Conservation (phyloP, 2,113 vertebrate species). For the Gambusia holbrooki region DNA sequence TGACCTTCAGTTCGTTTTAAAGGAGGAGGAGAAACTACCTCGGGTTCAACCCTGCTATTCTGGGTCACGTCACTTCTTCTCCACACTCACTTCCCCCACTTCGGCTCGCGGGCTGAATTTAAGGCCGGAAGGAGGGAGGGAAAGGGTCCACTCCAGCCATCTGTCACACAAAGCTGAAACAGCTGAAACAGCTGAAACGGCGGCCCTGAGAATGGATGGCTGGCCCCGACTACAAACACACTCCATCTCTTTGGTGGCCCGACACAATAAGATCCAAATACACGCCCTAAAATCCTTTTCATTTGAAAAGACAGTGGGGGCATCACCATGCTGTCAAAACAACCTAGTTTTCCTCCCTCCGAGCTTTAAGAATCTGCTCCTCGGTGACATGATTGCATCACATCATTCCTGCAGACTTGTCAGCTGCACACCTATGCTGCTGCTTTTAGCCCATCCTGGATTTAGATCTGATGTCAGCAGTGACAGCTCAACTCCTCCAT, state of each 20-base stretch:
- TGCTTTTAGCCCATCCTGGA: neutral
- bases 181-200: neutral
- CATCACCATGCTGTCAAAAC: neutral
- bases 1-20: conserved; percentile 19
- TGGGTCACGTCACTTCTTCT: conserved; percentile 51
- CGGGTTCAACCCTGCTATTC: conserved; percentile 31
- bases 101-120: conserved; percentile 1
- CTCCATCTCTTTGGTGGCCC: neutral
- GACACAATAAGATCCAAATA: neutral
- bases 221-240: neutral
- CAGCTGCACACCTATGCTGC: conserved; percentile 3
- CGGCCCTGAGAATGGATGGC: neutral
- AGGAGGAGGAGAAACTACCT: neutral
- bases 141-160: neutral
- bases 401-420: conserved; percentile 5
- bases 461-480: neutral
- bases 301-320: too few species aligned
- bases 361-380: neutral
- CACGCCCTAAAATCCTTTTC: neutral
- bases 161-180: conserved; percentile 4
- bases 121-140: neutral
- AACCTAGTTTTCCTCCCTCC: neutral
- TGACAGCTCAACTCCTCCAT: neutral
- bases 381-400: neutral
- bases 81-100: conserved; percentile 43